Percentiles rank a stretch among this genome's conserved stretches.
phyloP scores from a whole-genome alignment of 2,888 invertebrate species.

The Lasioglossum calceatum region DNA sequence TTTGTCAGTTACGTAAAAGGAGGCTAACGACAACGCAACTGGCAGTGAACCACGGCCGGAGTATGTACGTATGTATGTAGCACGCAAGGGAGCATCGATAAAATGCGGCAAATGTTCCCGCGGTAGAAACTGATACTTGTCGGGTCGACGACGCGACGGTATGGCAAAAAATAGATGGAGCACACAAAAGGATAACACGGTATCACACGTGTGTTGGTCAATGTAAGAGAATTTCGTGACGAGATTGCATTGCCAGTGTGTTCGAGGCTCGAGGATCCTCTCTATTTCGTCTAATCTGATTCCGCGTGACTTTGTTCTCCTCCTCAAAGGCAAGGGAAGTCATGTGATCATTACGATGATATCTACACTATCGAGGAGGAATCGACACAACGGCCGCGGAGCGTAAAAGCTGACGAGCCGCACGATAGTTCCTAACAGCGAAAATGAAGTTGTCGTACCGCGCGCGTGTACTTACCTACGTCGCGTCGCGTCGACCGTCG shows the following conservation, averaged over 20 bases:
- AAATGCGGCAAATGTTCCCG: not conserved
- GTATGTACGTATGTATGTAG: too few relatives aligned
- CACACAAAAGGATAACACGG: conserved; percentile 6
- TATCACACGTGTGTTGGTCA: not conserved
- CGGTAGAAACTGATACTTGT: not conserved
- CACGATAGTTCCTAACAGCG: not conserved
- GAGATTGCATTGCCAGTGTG: conserved; percentile 9
- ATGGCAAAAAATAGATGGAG: not conserved
- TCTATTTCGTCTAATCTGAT: conserved; percentile 12
- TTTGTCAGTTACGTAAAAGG: not conserved
- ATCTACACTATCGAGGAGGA: conserved; percentile 2
- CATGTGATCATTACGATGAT: conserved; percentile 12
- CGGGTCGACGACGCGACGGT: not conserved
- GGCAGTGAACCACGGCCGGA: too few relatives aligned
- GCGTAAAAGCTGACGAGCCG: conserved; percentile 3
- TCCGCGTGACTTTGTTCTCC: conserved; percentile 6
- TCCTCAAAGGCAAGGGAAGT: conserved; percentile 15
- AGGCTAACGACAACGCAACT: not conserved
- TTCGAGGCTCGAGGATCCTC: not conserved
- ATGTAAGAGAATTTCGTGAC: conserved; percentile 9
- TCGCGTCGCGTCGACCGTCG: not conserved
- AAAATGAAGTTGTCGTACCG: not conserved
- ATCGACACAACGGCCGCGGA: not conserved
- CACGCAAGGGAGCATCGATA: not conserved
- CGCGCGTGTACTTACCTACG: not conserved